A percentile compares a stretch with the other conserved stretches of the same genome.
phyloP scores from a whole-genome alignment of 1,140 invertebrate genomes.

The Macrocentrus cingulum region DNA sequence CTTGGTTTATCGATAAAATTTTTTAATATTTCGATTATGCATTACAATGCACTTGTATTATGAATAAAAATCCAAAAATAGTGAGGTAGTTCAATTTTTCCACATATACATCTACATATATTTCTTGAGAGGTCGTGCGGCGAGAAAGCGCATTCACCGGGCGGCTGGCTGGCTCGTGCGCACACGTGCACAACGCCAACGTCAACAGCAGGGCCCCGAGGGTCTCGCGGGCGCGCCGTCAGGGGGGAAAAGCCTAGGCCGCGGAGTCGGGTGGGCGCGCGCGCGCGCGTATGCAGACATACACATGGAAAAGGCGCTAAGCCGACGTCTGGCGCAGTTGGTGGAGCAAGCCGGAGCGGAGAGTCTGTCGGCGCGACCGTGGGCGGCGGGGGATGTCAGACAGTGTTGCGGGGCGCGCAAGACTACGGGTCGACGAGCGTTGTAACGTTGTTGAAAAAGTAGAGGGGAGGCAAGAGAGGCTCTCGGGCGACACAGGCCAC shows the following conservation, averaged over 20 bases:
- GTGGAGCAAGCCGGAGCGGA: neutral
- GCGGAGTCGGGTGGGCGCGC: conserved; percentile 17
- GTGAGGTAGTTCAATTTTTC: neutral
- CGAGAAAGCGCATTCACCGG: conserved; percentile 15
- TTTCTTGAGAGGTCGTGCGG: conserved; percentile 11
- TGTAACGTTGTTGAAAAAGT: neutral
- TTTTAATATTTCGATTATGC: no score
- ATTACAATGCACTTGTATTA: neutral
- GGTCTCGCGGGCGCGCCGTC: conserved; percentile 27
- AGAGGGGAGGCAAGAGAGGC: conserved; percentile 24
- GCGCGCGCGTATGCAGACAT: neutral
- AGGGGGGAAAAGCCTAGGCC: neutral
- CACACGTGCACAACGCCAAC: conserved; percentile 19
- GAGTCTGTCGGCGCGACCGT: conserved; percentile 11
- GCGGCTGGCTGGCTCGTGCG: conserved; percentile 29
- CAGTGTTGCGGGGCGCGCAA: conserved; percentile 13
- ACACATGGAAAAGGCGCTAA: conserved; percentile 18
- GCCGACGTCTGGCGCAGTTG: conserved; percentile 23
- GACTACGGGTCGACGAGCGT: conserved; percentile 14
- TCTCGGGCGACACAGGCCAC: conserved; percentile 15
- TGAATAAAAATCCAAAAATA: neutral
- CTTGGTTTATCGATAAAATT: no score
- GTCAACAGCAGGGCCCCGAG: neutral
- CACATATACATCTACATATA: conserved; percentile 1
- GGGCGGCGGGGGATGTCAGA: conserved; percentile 24